phyloP scores from a whole-genome alignment of 53 echinoderm and acorn worm species.

The Mesocentrotus franciscanus region DNA sequence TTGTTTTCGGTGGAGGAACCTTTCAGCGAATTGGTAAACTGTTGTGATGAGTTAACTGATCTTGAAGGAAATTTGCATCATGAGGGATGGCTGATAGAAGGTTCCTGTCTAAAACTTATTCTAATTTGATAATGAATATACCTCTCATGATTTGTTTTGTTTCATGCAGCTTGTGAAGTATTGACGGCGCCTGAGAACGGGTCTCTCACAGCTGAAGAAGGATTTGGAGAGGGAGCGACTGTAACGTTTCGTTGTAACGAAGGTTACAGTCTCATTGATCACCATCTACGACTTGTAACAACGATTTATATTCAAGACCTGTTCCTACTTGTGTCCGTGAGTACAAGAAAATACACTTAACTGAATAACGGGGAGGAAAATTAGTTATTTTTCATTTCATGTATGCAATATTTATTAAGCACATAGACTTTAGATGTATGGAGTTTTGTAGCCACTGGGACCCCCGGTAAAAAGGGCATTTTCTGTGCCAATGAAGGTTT shows the following conservation, averaged over 20 bases:
- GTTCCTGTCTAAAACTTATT: background rate
- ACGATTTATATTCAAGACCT: constrained; percentile 17
- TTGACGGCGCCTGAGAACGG: constrained; percentile 37
- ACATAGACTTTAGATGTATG: no score
- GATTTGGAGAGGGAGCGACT: constrained; percentile 56
- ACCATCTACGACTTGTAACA: constrained; percentile 51
- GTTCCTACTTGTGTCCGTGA: constrained; percentile 60
- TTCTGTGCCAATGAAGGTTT: no score
- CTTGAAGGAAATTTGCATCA: background rate
- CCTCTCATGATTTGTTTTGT: background rate
- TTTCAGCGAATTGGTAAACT: background rate
- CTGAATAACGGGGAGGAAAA: background rate
- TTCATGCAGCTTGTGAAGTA: constrained; percentile 34
- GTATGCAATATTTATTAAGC: no score
- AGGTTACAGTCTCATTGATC: constrained; percentile 67
- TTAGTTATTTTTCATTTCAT: no score
- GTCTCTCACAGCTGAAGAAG: background rate
- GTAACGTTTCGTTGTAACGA: constrained; percentile 49
- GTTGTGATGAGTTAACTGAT: background rate
- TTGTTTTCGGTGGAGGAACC: background rate
- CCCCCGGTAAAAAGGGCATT: no score
- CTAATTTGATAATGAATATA: background rate
- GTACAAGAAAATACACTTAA: background rate
- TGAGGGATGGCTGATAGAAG: background rate
- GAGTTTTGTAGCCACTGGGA: no score